phyloP scores from a whole-genome alignment of 2,113 vertebrate genomes.

The Tupaia chinensis region DNA sequence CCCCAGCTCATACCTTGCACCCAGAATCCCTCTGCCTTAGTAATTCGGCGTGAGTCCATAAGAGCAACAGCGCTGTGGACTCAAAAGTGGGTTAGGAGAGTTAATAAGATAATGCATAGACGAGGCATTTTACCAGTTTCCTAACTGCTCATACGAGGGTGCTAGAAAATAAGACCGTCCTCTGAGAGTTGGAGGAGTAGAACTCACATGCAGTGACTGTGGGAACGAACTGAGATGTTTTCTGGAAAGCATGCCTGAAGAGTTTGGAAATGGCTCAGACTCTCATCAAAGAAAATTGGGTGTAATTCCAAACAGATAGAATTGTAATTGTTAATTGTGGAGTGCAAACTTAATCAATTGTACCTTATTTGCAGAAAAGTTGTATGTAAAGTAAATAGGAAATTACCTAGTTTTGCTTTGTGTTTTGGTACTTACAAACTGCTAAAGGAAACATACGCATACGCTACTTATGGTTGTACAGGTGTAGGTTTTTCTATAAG shows the following conservation, averaged over 20 bases:
- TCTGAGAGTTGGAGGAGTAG: conserved; percentile 23
- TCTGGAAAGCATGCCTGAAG: conserved; percentile 40
- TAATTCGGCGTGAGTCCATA: accelerated
- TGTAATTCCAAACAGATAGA: conserved; percentile 36
- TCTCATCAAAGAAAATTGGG: conserved; percentile 40
- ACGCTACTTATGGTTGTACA: not conserved
- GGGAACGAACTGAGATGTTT: conserved; percentile 7
- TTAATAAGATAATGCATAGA: not conserved
- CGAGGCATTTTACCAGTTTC: not conserved
- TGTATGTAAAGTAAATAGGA: not conserved
- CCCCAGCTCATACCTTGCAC: not conserved
- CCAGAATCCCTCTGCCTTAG: not conserved
- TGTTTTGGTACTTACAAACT: not conserved
- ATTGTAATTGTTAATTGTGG: not conserved
- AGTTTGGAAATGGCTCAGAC: not conserved
- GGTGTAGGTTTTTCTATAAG: not conserved
- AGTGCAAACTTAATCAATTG: conserved; percentile 20
- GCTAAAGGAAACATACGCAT: not conserved
- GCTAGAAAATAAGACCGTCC: conserved; percentile 3
- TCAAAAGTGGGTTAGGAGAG: conserved; percentile 24
- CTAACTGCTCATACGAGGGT: not conserved
- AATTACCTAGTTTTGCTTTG: not conserved
- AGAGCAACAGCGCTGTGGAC: not conserved
- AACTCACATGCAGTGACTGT: not conserved
- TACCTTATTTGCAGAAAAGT: conserved; percentile 25